Evolutionary conservation across 2,888 invertebrate species (phyloP), one percentile per base, ranked within the genome.

Genomic region (Orthonevra nobilis): DNA sequence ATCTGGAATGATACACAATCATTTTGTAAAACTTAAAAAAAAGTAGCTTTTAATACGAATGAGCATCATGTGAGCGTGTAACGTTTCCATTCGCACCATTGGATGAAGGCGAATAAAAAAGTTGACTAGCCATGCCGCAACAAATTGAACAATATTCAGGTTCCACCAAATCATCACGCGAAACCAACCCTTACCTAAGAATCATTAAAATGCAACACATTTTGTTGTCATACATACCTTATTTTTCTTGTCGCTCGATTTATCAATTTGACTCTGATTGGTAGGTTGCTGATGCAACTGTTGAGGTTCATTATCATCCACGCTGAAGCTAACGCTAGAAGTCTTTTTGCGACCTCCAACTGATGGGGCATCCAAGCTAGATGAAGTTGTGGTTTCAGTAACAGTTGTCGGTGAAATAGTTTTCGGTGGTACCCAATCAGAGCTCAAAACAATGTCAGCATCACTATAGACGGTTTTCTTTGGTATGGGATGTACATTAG

Each of bases 371-470:
- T 89, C 89, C 10, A 87, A 83, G 56, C 85, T 86, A 56, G 26
- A 86, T 82, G 52, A 85, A 84, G 79, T 84, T 83, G 89, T 85
- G 85, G 44, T 89, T 82, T 92, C 92, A 84, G 92, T 91, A 26
- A 92, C 91, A 83, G 93, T 91, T 73, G 92, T 91, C 42, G 95
- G 94, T 60, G 94, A 92, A 85, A 95, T 92, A 82, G 94, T 94
- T 83, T 95, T 93, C 32, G 96, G 96, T 82, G 96, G 96, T 82
- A 95, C 94, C 94, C 95, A 96, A 82, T 95, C 95, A 79, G 94
- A 94, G 34, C 95, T 95, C 84, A 96, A 90, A 75, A 96, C 95
- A 85, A 96, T 95, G 88, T 96, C 96, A 68, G 96, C 95, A 89
- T 96, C 96, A 86, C 95, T 95, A 89, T 95, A 96, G 82, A 94